phyloP scores from a whole-genome alignment of 2,888 invertebrate genomes.

The Teinopalpus imperialis region DNA sequence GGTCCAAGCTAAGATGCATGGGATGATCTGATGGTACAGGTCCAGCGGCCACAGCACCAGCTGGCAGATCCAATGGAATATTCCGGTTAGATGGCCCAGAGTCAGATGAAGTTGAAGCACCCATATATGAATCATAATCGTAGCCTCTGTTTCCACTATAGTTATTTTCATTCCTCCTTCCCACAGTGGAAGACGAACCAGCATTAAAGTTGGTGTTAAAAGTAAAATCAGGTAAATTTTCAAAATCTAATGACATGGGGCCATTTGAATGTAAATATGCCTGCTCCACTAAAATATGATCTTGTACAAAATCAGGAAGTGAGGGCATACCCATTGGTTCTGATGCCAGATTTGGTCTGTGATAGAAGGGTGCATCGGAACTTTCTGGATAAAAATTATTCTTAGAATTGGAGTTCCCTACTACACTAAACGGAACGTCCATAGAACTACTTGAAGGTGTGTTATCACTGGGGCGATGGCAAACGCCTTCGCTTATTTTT shows the following conservation, averaged over 20 bases:
- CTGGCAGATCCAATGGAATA: conserved; percentile 64
- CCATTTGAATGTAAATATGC: conserved; percentile 83
- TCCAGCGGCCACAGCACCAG: conserved; percentile 58
- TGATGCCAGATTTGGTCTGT: conserved; percentile 67
- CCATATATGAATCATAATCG: conserved; percentile 62
- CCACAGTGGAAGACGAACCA: conserved; percentile 61
- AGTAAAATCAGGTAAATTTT: conserved; percentile 86
- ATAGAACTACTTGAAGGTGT: conserved; percentile 70
- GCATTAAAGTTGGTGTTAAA: conserved; percentile 77
- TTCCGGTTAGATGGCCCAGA: conserved; percentile 48
- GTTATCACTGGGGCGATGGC: conserved; percentile 61
- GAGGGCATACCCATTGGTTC: conserved; percentile 83
- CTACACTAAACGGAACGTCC: conserved; percentile 73
- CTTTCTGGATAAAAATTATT: conserved; percentile 72
- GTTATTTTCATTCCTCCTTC: conserved; percentile 56
- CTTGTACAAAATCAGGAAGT: conserved; percentile 94
- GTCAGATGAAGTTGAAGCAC: conserved; percentile 54
- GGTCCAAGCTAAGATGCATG: conserved; percentile 65
- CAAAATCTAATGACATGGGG: conserved; percentile 81
- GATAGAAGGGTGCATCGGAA: conserved; percentile 64
- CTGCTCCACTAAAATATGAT: conserved; percentile 92
- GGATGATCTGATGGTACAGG: conserved; percentile 61
- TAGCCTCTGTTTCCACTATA: conserved; percentile 59
- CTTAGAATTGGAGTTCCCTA: conserved; percentile 74
- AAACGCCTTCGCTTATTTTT: conserved; percentile 50